Evolutionary conservation across 2,797 vertebrate species (phyloP).

Genomic region (Taenioides sp.): DNA sequence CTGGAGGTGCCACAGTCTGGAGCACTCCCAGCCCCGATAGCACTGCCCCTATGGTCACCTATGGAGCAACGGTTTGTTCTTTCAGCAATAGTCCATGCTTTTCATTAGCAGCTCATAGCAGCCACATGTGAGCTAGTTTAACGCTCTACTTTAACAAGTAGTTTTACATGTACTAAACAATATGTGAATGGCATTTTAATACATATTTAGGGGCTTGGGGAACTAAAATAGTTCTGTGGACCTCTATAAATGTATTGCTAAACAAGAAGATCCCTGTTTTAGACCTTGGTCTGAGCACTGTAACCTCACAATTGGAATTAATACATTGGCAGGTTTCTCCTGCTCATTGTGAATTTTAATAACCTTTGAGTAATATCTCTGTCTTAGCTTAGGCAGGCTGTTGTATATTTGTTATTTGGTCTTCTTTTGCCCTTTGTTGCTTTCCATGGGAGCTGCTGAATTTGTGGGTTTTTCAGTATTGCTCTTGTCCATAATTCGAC

Average conservation of each 20-base stretch:
- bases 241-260: not conserved
- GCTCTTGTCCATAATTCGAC: constrained; percentile 76
- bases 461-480: constrained; percentile 62
- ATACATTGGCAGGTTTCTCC: constrained; percentile 1
- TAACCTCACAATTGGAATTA: not conserved
- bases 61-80: constrained; percentile 50
- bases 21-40: constrained; percentile 51
- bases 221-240: not conserved
- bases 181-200: too few relatives aligned
- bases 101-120: constrained; percentile 57
- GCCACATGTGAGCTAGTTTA: constrained; percentile 36
- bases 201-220: not conserved
- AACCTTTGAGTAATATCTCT: constrained; percentile 23
- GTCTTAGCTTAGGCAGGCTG: constrained; percentile 26
- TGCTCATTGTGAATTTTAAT: constrained; percentile 20
- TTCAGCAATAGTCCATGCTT: constrained; percentile 32
- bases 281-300: constrained; percentile 13
- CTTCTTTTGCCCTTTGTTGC: constrained; percentile 43
- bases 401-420: constrained; percentile 36
- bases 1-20: constrained; percentile 52
- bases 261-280: not conserved
- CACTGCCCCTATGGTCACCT: constrained; percentile 35
- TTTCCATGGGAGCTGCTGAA: constrained; percentile 56
- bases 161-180: too few relatives aligned
- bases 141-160: too few relatives aligned